Base-by-base conservation (phyloP, 1,140 invertebrate genomes). In the Neocloeon triangulifer region DNA sequence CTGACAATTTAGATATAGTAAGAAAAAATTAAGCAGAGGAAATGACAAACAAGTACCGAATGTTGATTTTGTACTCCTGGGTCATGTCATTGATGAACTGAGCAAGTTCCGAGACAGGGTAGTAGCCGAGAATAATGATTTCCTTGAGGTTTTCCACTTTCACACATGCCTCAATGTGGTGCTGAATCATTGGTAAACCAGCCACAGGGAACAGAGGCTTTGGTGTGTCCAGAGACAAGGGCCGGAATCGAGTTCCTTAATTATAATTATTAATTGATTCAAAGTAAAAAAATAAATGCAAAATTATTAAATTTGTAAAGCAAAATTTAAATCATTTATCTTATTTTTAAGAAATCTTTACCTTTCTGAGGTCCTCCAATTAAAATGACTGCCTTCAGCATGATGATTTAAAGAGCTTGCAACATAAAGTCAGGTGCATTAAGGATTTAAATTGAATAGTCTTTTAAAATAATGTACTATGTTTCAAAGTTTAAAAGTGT, bases 171-270 rank as follows among this genome's bases (percentile, higher is more conserved):
- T 95, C 86, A 34, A 99, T 94, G 42, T 96, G 85, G 57, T 98
- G 94, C 45, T 97, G 85, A 39, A 98, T 86, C 39, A 91, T 60
- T 2, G 86, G 85, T 16, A 88, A 55, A 2, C 94, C 94, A 37
- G 89, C 94, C 12, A 98, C 74, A 4, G 91, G 91, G 53, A 98
- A 98, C 5, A 98, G 47, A 0, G 92, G 92, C 48, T 99, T 98
- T 4, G 94, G 92, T 21, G 86, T 71, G 48, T 98, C 89, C 37
- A 99, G 53, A 0, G 91, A 97, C 3, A 98, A 56, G 1, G 94
- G 94, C 4, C 94, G 70, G 52, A 99, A 99, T 34, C 94, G 61
- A 8, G 92, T 97, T 9, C 89, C 88, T 27, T 16, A 40, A 49
- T 47, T 38, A 39, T 37, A 49, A 30, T 30, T 12, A 23, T 32